A percentile compares a stretch with the other conserved stretches of the same genome.
These are phyloP conservation scores for Parnassius smintheus DNA, from an alignment of 2,888 invertebrate species.

Conservation along the genomic window DNA sequence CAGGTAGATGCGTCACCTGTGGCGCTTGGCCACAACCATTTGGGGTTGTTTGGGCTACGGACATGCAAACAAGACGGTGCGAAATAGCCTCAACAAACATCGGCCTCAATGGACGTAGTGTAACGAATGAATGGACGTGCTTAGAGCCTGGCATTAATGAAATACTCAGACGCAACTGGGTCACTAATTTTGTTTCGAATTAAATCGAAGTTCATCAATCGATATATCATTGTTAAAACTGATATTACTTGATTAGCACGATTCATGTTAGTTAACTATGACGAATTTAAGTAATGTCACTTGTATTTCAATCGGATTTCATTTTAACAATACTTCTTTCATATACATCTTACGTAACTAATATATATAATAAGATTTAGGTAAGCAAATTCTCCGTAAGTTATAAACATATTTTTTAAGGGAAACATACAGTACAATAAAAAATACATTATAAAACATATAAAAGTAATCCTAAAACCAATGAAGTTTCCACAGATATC, in stretches of 20 bases:
- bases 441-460: no score
- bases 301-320: no score
- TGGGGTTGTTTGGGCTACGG: slow-evolving; percentile 47
- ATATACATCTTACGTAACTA: no score
- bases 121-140: slow-evolving; percentile 61
- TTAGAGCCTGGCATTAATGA: slow-evolving; percentile 31
- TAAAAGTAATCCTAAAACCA: no score
- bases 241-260: background rate
- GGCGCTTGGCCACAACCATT: slow-evolving; percentile 61
- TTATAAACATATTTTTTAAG: no score
- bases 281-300: no score
- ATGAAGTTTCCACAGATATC: no score
- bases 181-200: slow-evolving; percentile 13
- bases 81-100: slow-evolving; percentile 66
- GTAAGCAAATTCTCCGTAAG: no score
- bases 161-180: slow-evolving; percentile 19
- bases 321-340: no score
- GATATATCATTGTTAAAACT: slow-evolving; percentile 10
- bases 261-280: no score
- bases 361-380: no score
- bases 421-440: no score
- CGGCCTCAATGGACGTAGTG: slow-evolving; percentile 49
- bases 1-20: slow-evolving; percentile 70
- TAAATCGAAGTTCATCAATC: slow-evolving; percentile 14
- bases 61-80: slow-evolving; percentile 63